Conservation (phyloP, 2,113 vertebrate genomes). For the Cisticola juncidis region DNA sequence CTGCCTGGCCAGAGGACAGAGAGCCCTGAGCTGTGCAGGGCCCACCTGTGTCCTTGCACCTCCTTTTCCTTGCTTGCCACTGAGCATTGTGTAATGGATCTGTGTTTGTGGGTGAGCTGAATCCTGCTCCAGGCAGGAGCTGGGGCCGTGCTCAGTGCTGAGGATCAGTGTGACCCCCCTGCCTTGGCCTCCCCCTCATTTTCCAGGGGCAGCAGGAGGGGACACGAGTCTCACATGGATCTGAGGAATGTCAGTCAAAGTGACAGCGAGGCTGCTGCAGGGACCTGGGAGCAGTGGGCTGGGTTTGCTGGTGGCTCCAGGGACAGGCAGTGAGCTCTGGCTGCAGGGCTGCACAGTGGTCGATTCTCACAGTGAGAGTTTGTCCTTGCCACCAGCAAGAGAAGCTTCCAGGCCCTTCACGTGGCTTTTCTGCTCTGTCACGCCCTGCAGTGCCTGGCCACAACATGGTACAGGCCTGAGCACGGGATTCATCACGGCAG, state of each 20-base stretch:
- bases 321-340: not conserved
- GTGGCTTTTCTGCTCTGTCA: not conserved
- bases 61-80: not conserved
- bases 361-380: not conserved
- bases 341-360: not conserved
- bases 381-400: slow-evolving; percentile 25
- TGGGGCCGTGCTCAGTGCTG: accelerated
- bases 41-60: not conserved
- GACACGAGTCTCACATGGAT: accelerated
- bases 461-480: not conserved
- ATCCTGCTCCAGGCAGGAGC: not conserved
- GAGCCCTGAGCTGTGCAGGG: not conserved
- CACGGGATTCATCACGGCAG: not conserved
- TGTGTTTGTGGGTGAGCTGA: not conserved
- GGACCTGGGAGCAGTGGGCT: not conserved
- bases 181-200: not conserved
- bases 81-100: accelerated
- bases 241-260: not conserved
- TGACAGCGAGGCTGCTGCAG: not conserved
- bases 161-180: accelerated
- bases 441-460: not conserved
- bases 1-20: not conserved
- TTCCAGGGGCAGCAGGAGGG: not conserved
- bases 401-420: not conserved
- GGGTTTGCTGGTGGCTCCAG: not conserved